Evolutionary conservation across 2,113 vertebrate species (phyloP).

Genomic region (Phrynosoma blainvillii): DNA sequence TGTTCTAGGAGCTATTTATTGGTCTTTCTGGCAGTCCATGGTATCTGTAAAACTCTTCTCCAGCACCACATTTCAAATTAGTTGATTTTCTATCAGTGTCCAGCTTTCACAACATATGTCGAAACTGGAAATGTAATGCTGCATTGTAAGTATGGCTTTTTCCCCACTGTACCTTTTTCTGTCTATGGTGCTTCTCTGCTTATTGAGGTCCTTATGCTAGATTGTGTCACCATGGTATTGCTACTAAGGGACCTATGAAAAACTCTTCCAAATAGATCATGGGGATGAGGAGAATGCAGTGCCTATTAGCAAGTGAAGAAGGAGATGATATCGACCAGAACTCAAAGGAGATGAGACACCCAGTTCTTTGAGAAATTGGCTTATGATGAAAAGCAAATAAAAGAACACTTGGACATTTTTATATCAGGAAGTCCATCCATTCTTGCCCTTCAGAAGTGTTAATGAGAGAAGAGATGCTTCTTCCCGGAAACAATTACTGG

Average conservation of each 20-base stretch:
- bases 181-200: not conserved
- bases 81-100: too few species aligned
- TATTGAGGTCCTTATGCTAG: not conserved
- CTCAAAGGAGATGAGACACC: not conserved
- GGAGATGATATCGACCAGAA: not conserved
- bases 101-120: too few species aligned
- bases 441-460: not conserved
- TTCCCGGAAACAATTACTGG: not conserved
- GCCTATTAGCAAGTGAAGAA: not conserved
- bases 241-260: not conserved
- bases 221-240: not conserved
- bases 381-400: not conserved
- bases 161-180: not conserved
- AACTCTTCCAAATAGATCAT: not conserved
- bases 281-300: not conserved
- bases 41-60: too few species aligned
- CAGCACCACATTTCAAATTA: too few species aligned
- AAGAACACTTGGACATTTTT: not conserved
- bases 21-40: too few species aligned
- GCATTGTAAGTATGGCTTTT: not conserved
- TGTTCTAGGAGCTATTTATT: too few species aligned
- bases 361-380: not conserved
- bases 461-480: not conserved
- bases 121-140: too few species aligned
- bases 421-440: not conserved